Conservation (phyloP, 2,888 invertebrate species). For the Digitonthophagus gazella region DNA sequence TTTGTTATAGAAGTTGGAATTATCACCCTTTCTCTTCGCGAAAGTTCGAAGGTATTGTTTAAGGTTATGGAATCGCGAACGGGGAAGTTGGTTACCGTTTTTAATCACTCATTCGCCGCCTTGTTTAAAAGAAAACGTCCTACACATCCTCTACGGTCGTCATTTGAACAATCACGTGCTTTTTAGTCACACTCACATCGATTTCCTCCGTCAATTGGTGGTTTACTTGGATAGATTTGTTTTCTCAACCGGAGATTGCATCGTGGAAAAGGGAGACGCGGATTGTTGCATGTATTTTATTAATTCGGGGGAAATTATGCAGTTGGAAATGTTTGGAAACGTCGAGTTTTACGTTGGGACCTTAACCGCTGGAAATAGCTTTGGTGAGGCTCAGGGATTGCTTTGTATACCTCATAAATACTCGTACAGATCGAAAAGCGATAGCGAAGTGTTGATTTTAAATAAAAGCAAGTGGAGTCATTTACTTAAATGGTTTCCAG, state of each 20-base stretch:
- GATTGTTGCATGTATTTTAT: slow-evolving; percentile 58
- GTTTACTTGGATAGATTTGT: slow-evolving; percentile 56
- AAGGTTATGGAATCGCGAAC: slow-evolving; percentile 55
- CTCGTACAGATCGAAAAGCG: slow-evolving; percentile 34
- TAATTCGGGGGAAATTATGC: slow-evolving; percentile 54
- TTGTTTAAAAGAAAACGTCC: slow-evolving; percentile 47
- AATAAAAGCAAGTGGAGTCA: slow-evolving; percentile 33
- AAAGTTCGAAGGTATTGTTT: slow-evolving; percentile 57
- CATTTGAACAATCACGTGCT: slow-evolving; percentile 54
- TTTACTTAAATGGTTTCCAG: slow-evolving; percentile 37
- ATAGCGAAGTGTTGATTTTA: slow-evolving; percentile 34
- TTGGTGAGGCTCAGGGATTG: slow-evolving; percentile 38
- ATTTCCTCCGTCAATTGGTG: slow-evolving; percentile 54
- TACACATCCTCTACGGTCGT: slow-evolving; percentile 54
- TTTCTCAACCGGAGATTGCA: slow-evolving; percentile 56
- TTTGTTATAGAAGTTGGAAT: slow-evolving; percentile 26
- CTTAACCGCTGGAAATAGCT: slow-evolving; percentile 28
- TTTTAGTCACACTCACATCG: slow-evolving; percentile 53
- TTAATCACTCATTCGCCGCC: slow-evolving; percentile 33
- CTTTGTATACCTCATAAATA: slow-evolving; percentile 30
- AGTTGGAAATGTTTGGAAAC: slow-evolving; percentile 26
- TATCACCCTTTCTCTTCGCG: slow-evolving; percentile 44
- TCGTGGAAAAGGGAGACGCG: slow-evolving; percentile 55
- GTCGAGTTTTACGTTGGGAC: slow-evolving; percentile 22
- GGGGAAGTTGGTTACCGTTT: slow-evolving; percentile 52